Conservation (phyloP, 1,140 invertebrate species). For the Apis florea region DNA sequence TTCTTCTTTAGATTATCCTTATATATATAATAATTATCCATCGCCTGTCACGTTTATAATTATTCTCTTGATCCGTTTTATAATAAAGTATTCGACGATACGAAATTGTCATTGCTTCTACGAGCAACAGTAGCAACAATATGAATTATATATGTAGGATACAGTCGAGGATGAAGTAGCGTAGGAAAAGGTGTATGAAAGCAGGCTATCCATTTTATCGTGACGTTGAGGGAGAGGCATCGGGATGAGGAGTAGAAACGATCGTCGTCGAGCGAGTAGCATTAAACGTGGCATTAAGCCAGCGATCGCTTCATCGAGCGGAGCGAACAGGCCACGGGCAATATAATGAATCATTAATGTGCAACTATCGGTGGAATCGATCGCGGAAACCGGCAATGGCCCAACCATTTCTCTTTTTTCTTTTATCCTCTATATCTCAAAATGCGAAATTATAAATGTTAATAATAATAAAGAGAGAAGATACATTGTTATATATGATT, state of each 20-base stretch:
- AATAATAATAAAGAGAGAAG: neutral
- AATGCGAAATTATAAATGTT: neutral
- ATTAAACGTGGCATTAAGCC: conserved; percentile 5
- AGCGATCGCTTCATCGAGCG: conserved; percentile 11
- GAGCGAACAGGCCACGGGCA: neutral
- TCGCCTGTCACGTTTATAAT: too few species aligned
- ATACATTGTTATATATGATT: too few species aligned
- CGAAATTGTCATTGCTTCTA: too few species aligned
- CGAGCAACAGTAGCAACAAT: too few species aligned
- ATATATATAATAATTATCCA: too few species aligned
- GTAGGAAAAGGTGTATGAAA: neutral
- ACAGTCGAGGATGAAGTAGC: neutral
- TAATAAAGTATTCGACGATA: too few species aligned
- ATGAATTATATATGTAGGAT: too few species aligned
- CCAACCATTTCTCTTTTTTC: neutral
- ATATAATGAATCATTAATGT: conserved; percentile 40
- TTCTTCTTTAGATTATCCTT: too few species aligned
- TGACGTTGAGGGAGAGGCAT: neutral
- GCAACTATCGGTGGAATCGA: conserved; percentile 27
- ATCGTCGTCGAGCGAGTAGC: neutral
- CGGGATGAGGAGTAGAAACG: neutral
- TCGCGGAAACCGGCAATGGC: conserved; percentile 2
- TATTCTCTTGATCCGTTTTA: too few species aligned
- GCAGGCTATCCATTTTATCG: neutral
- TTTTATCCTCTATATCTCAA: too few species aligned